phyloP scores from a whole-genome alignment of 2,113 vertebrate species.

The Mormyrus lacerda region DNA sequence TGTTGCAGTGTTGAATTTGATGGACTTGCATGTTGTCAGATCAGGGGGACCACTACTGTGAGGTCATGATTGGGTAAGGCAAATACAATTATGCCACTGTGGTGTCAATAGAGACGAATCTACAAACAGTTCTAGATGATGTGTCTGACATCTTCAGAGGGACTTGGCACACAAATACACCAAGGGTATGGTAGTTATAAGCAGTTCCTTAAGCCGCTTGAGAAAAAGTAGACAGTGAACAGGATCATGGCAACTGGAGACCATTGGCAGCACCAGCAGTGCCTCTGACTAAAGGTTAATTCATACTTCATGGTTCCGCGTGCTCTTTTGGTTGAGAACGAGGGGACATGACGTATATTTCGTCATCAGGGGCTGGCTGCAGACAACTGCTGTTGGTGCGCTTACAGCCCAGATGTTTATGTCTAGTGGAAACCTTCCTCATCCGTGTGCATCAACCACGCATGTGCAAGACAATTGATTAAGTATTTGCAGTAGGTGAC shows the following conservation, averaged over 20 bases:
- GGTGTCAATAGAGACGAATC: neutral
- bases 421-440: neutral
- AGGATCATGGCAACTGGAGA: neutral
- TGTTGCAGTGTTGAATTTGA: neutral
- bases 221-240: neutral
- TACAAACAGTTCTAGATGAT: neutral
- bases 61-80: neutral
- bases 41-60: neutral
- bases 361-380: neutral
- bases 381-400: too few relatives aligned
- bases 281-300: neutral
- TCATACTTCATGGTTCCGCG: neutral
- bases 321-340: neutral
- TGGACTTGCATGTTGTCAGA: neutral
- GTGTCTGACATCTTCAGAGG: neutral
- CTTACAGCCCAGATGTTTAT: neutral
- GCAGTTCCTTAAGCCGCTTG: neutral
- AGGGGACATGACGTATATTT: neutral
- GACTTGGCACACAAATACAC: neutral
- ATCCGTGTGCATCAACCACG: neutral
- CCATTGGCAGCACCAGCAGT: neutral
- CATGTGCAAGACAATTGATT: neutral
- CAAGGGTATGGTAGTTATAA: neutral
- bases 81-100: neutral
- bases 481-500: too few relatives aligned